Conservation (phyloP, 92 coral and sea anemone species). For the Epizoanthus ramosus region DNA sequence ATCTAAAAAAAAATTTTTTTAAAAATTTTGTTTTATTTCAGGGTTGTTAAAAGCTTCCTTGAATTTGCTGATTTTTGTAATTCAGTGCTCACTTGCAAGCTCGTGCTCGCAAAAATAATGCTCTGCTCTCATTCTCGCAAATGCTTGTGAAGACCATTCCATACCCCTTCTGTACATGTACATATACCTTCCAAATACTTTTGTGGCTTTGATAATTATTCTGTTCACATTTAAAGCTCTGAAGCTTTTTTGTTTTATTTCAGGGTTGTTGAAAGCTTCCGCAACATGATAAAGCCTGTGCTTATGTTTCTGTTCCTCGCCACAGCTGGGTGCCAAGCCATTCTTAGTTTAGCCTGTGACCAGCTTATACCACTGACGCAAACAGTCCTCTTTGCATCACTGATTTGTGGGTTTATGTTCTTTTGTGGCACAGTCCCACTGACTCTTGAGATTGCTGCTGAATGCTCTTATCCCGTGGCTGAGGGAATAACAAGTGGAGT, state of each 20-base stretch:
- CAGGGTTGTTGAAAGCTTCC: slow-evolving; percentile 85
- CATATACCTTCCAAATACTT: neutral
- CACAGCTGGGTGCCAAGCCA: slow-evolving; percentile 68
- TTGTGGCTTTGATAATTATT: neutral
- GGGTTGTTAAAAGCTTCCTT: too few species aligned
- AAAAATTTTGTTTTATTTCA: too few species aligned
- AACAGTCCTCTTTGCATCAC: slow-evolving; percentile 61
- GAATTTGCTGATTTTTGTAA: too few species aligned
- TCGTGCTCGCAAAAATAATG: too few species aligned
- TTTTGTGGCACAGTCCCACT: slow-evolving; percentile 76
- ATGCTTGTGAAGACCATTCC: too few species aligned
- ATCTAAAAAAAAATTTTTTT: too few species aligned
- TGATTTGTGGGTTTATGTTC: slow-evolving; percentile 64
- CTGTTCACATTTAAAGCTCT: neutral
- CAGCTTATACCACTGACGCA: slow-evolving; percentile 76
- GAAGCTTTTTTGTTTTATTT: neutral
- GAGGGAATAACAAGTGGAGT: slow-evolving; percentile 92
- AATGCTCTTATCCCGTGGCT: slow-evolving; percentile 89
- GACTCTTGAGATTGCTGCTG: slow-evolving; percentile 84
- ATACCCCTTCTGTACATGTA: too few species aligned
- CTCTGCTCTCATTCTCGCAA: too few species aligned
- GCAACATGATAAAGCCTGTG: slow-evolving; percentile 69
- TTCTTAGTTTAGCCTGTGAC: slow-evolving; percentile 78
- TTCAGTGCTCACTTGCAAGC: too few species aligned
- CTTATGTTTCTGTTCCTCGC: slow-evolving; percentile 68